Base-by-base conservation (phyloP, 2,797 vertebrate genomes). In the Micropoecilia bifurca region DNA sequence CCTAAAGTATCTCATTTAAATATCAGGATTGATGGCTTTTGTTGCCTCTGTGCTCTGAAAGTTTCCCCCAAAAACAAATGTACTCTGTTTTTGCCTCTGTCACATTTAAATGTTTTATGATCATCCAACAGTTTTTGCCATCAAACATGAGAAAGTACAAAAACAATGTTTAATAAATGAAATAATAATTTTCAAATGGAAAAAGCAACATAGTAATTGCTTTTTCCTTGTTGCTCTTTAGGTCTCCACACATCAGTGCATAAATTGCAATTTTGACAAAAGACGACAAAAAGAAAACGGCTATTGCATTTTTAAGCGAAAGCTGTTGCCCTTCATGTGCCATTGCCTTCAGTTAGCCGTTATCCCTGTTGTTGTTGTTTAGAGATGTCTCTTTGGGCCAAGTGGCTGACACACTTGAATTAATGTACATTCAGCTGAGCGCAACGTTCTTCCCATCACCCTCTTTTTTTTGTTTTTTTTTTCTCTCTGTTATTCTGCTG, bases 331-430 rank as follows among this genome's bases (percentile, higher is more conserved):
- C 50, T 74, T 78, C 76, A 72, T 48, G 71, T 48, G 16, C 33
- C 41, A 28, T 39, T 75, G 75, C 9, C 46, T 80, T 81, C 81
- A 77, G 69, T 76, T 53, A 57, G 41, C 72, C 57, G 41, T 82
- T 75, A 85, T 80, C 73, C 79, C 10, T 47, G 14, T 68, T 85
- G 28, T 87, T 53, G 50, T 61, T 74, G 88, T 84, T 88, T 86
- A 78, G 75, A 76, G 81, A 81, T 66, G 63, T 80, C 72, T 84
- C 74, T 88, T 69, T 71, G 47, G 73, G 76, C 68, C 55, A 18
- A 88, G 76, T 69, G 73, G 76, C 85, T 86, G 81, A 83, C 71
- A 80, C 77, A 74, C 79, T 78, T 77, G 76, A 85, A 81, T 85
- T 71, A 80, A 73, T 83, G 76, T 76, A 72, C 10, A 71, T 87